Evolutionary conservation across 1,140 invertebrate genomes (phyloP), one percentile per base, ranked within the genome.

Genomic region (Stegodyphus dumicola): DNA sequence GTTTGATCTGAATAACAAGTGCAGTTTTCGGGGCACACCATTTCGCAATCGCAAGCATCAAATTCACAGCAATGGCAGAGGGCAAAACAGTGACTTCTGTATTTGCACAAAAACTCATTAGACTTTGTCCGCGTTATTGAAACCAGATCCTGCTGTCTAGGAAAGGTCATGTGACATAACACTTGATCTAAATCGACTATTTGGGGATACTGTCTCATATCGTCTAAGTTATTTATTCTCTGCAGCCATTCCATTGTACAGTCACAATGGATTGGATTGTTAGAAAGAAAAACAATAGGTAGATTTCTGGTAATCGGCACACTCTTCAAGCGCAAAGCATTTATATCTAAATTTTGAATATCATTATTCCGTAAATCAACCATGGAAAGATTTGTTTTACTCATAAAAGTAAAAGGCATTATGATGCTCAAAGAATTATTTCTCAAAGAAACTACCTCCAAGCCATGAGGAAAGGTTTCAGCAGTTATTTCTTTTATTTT

Each of bases 21-120:
- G 91, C 96, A 98, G 89, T 96, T 96, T 87, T 93, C 93, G 5
- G 96, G 96, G 89, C 96, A 98, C 5, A 95, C 97, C 96, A 97
- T 97, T 91, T 97, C 95, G 91, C 96, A 98, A 90, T 98, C 96
- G 91, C 96, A 98, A 74, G 96, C 96, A 90, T 97, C 96, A 89
- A 96, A 97, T 88, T 98, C 96, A 90, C 96, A 98, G 91, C 96
- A 98, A 88, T 96, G 95, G 89, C 96, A 98, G 67, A 97, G 91
- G 18, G 96, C 94, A 90, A 97, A 97, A 92, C 97, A 98, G 91
- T 98, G 97, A 53, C 95, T 95, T 88, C 96, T 94, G 91, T 98
- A 98, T 76, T 93, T 93, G 90, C 96, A 98, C 87, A 98, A 92
- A 91, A 97, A 98, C 88, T 97, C 95, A 88, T 95, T 93, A 0